Evolutionary conservation across 2,113 vertebrate genomes (phyloP), one percentile per base, ranked within the genome.

Genomic region (Nothobranchius kuhntae): DNA sequence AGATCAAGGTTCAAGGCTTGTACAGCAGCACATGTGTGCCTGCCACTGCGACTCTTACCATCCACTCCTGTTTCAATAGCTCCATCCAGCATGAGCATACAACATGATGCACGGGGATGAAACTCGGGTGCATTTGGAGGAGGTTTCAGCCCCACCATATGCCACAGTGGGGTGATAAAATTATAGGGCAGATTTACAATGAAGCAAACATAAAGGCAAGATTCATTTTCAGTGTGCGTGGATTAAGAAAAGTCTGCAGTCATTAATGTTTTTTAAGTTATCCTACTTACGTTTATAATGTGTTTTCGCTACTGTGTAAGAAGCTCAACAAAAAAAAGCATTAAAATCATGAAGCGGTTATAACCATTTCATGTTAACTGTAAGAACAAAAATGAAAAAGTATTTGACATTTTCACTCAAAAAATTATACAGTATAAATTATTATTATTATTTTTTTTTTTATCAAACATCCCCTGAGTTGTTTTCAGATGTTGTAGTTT

Each of bases 11-110:
- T n/a, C n/a, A n/a, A n/a, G n/a, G 66, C 68, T 81, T 1, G 14
- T 78, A 80, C 77, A 82, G 77, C 77, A 62, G 65, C 64, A 82
- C 78, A 87, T 84, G 66, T 85, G 71, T 66, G 73, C 61, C 61
- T 51, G 53, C 55, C 68, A 69, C 72, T 56, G 47, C 68, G 71
- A 59, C 63, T 81, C 65, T 70, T 53, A 53, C 68, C 40, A 66
- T 63, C 35, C 68, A 57, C 57, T 73, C n/a, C 48, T 50, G 52
- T 61, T 80, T 42, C 77, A 73, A 76, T 55, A 65, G 26, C 70
- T 83, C 72, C 66, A 62, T 82, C 69, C 58, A 65, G 61, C 53
- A 62, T 72, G 47, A 40, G 57, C 60, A 57, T 72, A 36, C 45
- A 82, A 78, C 79, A 72, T 71, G 77, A 77, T 63, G 61, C 68